Evolutionary conservation across 2,113 vertebrate genomes (phyloP), one percentile per base, ranked within the genome.

Genomic region (Pipa parva): DNA sequence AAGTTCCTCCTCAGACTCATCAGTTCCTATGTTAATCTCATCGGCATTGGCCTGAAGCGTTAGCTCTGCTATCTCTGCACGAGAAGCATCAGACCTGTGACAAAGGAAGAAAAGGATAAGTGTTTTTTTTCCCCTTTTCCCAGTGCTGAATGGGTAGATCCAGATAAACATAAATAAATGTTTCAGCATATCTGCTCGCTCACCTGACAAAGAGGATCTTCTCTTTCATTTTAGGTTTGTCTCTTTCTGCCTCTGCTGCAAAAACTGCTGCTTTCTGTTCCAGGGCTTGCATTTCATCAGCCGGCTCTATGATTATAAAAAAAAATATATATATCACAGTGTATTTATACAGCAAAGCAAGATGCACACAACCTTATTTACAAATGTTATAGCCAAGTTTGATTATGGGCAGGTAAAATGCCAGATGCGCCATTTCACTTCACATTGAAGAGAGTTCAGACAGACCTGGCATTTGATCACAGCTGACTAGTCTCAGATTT

Each of bases 191-290:
- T 29, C 18, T 8, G 3, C 3, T 63, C 3, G 68, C 87, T 63
- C 31, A 95, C 94, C 93, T 92, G 81, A 95, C 90, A 26, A 97
- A 95, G 25, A 95, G 90, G 74, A 95, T 95, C 78, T 93, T 94
- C 74, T 90, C 91, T 85, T 95, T 94, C 37, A 86, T 84, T 63
- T 90, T 85, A 12, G 88, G 89, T 78, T 91, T 92, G 78, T 95
- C 93, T 22, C 82, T 80, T 51, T 93, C 91, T 0, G 92, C 92
- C 72, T 94, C 93, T 0, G 89, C 91, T 0, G 93, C 93, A 21
- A 97, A 78, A 77, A 87, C 88, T 61, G 94, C 92, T 0, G 94
- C 94, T 56, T 90, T 90, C 81, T 95, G 93, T 57, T 95, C 94
- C 67, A 97, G 75, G 64, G 95, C 79, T 67, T 92, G 93, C 94